Base-by-base conservation (phyloP, 2,113 vertebrate species). In the Madoqua kirkii region DNA sequence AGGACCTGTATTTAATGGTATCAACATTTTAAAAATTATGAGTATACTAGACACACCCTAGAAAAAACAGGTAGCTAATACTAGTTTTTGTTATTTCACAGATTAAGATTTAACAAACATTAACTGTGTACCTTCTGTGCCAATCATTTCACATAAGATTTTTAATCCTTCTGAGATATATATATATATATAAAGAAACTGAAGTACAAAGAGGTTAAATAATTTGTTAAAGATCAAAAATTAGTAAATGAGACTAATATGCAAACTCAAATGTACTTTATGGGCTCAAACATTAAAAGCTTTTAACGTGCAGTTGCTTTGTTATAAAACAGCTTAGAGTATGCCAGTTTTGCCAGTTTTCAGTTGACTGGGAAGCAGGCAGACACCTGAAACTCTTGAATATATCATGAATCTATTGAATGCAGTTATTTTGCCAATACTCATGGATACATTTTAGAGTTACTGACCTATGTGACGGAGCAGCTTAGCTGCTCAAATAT, bases 241-340 rank as follows among this genome's bases (percentile, higher is more conserved):
- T 91, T 40, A 86, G 81, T 89, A 82, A 67, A 40, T 85, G 48
- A 92, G 62, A 85, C 21, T 92, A 48, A 79, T 74, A 74, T 6
- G 31, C 21, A 97, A 71, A 90, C 7, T 89, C 43, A 57, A 55
- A 88, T 31, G 45, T 97, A 82, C 27, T 93, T 85, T 82, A 93
- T 74, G 31, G 23, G 89, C 67, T 96, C 40, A 94, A 86, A 90
- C 87, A 96, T 95, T 93, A 93, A 92, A 94, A 97, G 33, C 45
- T 50, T 55, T 88, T 84, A 88, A 85, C 43, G 12, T 19, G 87
- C 95, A 96, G 55, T 27, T 85, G 43, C 29, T 89, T 91, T 94
- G 76, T 71, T 91, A 95, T 86, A 40, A 95, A 96, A 92, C 2
- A 74, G 48, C 19, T 92, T 71, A 19, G 50, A 48, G 71, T 92